Evolutionary conservation across 53 echinoderm and acorn worm genomes (phyloP).

Genomic region (Henricia sp.): DNA sequence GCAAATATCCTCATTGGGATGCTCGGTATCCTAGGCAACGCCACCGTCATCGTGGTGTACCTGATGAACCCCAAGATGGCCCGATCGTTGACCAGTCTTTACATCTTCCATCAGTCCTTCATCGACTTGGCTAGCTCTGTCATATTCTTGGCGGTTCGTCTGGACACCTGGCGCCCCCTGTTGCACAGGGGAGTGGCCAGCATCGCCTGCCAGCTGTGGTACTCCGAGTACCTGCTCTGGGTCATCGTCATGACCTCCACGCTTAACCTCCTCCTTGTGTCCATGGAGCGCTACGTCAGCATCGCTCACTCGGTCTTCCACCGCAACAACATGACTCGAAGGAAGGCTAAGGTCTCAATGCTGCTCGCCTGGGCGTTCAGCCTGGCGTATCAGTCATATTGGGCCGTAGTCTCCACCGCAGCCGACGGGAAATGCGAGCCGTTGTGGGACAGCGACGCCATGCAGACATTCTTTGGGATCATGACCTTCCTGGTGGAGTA

Average conservation of each 20-base stretch:
- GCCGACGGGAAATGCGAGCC: slow-evolving; percentile 61
- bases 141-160: slow-evolving; percentile 63
- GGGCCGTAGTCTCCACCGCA: slow-evolving; percentile 67
- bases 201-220: slow-evolving; percentile 78
- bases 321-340: slow-evolving; percentile 78
- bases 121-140: slow-evolving; percentile 81
- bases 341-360: slow-evolving; percentile 73
- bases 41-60: slow-evolving; percentile 76
- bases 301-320: slow-evolving; percentile 73
- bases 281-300: slow-evolving; percentile 80
- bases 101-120: slow-evolving; percentile 81
- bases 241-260: slow-evolving; percentile 86
- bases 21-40: slow-evolving; percentile 82
- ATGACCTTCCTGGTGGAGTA: slow-evolving; percentile 77
- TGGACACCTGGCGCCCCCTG: slow-evolving; percentile 53
- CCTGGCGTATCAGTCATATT: slow-evolving; percentile 76
- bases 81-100: slow-evolving; percentile 73
- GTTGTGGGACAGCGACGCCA: slow-evolving; percentile 59
- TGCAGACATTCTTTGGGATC: slow-evolving; percentile 75
- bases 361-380: slow-evolving; percentile 73
- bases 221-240: slow-evolving; percentile 87
- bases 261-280: slow-evolving; percentile 73
- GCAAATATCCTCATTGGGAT: slow-evolving; percentile 65
- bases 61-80: slow-evolving; percentile 61
- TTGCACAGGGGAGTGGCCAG: slow-evolving; percentile 18